Evolutionary conservation across 2,113 vertebrate species (phyloP).

Genomic region (Clarias gariepinus): DNA sequence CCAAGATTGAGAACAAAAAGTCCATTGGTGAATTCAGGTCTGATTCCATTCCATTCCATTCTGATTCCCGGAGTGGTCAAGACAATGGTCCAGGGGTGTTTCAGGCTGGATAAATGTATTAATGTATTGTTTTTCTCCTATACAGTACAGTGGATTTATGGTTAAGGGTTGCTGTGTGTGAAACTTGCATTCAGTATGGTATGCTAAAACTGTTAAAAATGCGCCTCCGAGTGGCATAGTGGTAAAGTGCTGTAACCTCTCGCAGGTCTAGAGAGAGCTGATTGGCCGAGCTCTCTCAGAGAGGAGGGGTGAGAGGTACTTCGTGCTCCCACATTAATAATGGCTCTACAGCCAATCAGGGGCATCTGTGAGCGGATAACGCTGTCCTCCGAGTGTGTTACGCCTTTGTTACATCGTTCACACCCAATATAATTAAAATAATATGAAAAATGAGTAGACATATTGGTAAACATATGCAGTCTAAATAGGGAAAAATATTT

Average conservation of each 20-base stretch:
- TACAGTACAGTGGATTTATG: neutral
- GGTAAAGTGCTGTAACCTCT: too few species aligned
- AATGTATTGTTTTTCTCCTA: neutral
- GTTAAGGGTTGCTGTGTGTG: neutral
- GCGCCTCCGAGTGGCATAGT: too few species aligned
- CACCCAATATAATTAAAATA: neutral
- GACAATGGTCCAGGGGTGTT: neutral
- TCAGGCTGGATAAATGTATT: neutral
- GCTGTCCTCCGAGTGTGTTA: too few species aligned
- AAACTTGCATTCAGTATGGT: too few species aligned
- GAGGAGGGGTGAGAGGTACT: too few species aligned
- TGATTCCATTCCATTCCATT: neutral
- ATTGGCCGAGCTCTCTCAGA: too few species aligned
- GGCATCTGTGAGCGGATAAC: too few species aligned
- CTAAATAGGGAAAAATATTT: neutral
- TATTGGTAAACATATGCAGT: neutral
- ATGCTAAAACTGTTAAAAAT: too few species aligned
- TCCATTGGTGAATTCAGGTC: neutral
- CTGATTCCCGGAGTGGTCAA: too few species aligned
- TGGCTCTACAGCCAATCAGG: too few species aligned
- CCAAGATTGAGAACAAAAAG: neutral
- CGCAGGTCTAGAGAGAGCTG: too few species aligned
- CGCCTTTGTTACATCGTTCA: neutral
- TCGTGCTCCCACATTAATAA: too few species aligned
- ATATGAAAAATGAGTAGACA: neutral